phyloP scores from a whole-genome alignment of 2,888 invertebrate species.

The Megalurothrips usitatus region DNA sequence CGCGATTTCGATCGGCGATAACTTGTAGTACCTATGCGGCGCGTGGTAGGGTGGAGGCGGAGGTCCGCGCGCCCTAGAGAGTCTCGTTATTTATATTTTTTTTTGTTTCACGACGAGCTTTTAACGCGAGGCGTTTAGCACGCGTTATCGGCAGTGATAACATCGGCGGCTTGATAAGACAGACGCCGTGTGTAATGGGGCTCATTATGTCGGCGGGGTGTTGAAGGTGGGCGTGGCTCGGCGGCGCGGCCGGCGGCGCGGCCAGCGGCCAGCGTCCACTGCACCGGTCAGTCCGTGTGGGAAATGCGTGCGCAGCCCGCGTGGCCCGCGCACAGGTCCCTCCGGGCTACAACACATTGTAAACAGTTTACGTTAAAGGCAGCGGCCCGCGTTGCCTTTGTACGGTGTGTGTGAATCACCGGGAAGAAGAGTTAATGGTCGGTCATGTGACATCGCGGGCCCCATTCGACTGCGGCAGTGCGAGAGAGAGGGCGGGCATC shows the following conservation, averaged over 20 bases:
- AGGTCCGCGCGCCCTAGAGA: background rate
- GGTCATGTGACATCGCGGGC: too few species aligned
- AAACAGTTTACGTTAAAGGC: background rate
- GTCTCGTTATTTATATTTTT: too few species aligned
- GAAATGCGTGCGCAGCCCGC: background rate
- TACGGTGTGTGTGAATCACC: too few species aligned
- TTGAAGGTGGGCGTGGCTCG: constrained; percentile 11
- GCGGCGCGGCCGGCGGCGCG: background rate
- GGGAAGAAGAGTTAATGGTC: too few species aligned
- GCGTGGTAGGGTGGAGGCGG: background rate
- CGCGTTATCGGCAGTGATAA: background rate
- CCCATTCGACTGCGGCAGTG: too few species aligned
- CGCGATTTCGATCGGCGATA: too few species aligned
- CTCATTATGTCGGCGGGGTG: constrained; percentile 15
- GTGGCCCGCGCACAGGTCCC: background rate
- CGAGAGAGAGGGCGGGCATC: too few species aligned
- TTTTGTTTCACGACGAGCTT: background rate
- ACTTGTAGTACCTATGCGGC: too few species aligned
- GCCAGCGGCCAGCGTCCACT: background rate
- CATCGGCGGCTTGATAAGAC: constrained; percentile 7
- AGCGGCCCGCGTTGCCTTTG: background rate
- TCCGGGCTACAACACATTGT: background rate
- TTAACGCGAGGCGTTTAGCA: background rate
- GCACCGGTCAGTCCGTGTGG: constrained; percentile 3
- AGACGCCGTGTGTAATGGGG: background rate